Conservation (phyloP, 2,113 vertebrate genomes). For the Grammomys surdaster region DNA sequence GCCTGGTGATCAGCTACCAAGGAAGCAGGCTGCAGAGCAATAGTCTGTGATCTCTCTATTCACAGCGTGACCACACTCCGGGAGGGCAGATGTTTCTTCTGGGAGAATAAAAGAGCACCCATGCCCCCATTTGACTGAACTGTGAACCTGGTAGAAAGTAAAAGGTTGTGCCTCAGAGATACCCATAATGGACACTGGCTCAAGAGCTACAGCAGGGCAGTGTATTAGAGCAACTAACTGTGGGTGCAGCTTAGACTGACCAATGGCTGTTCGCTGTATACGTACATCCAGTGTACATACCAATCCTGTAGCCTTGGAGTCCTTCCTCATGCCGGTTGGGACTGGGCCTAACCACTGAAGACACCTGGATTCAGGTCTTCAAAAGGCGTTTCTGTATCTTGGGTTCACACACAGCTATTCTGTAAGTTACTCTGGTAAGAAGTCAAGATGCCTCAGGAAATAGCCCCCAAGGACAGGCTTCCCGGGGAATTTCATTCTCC, state of each 20-base stretch:
- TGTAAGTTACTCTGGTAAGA: neutral
- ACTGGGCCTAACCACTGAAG: neutral
- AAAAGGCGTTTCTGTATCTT: neutral
- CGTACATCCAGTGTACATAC: neutral
- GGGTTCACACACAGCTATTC: neutral
- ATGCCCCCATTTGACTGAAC: slow-evolving; percentile 42
- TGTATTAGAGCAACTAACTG: neutral
- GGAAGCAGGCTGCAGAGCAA: slow-evolving; percentile 44
- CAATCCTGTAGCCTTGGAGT: neutral
- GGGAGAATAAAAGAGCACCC: slow-evolving; percentile 48
- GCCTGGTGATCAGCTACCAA: slow-evolving; percentile 63
- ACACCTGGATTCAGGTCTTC: neutral
- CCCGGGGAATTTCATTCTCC: neutral
- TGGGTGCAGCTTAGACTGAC: neutral
- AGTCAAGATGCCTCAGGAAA: neutral
- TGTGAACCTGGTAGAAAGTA: neutral
- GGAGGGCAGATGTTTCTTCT: slow-evolving; percentile 49
- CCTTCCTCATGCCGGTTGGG: neutral
- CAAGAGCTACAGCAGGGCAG: neutral
- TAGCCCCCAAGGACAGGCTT: neutral
- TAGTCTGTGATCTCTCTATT: slow-evolving; percentile 39
- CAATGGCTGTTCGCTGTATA: neutral
- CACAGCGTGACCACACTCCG: slow-evolving; percentile 18
- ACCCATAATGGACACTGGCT: neutral
- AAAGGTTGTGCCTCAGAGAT: neutral